Evolutionary conservation across 2,888 invertebrate species (phyloP).

Genomic region (Hemistola chrysoprasaria): DNA sequence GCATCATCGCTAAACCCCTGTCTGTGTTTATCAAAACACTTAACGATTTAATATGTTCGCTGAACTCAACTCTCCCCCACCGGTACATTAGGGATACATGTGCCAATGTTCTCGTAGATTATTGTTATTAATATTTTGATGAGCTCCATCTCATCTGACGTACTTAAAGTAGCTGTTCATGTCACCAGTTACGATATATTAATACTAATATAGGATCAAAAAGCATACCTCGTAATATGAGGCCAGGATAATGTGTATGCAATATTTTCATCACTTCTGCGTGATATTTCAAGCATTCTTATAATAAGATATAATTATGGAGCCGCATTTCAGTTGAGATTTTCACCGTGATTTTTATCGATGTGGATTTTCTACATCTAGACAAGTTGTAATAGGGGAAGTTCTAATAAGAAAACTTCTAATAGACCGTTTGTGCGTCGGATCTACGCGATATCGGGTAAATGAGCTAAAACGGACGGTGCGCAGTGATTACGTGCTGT

Average conservation of each 20-base stretch:
- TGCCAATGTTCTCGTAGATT: constrained; percentile 53
- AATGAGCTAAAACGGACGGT: constrained; percentile 58
- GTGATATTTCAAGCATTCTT: too few species aligned
- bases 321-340: constrained; percentile 26
- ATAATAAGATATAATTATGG: neutral
- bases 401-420: constrained; percentile 81
- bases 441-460: constrained; percentile 64
- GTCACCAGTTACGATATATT: constrained; percentile 28
- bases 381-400: constrained; percentile 70
- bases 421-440: constrained; percentile 71
- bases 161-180: constrained; percentile 5
- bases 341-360: constrained; percentile 58
- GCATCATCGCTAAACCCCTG: constrained; percentile 69
- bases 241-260: too few species aligned
- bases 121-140: constrained; percentile 40
- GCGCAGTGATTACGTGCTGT: constrained; percentile 47
- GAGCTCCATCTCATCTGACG: constrained; percentile 16
- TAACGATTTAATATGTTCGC: constrained; percentile 79
- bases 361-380: constrained; percentile 56
- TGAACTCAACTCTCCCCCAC: constrained; percentile 57
- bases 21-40: constrained; percentile 81
- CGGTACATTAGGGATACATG: constrained; percentile 49
- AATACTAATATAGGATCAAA: constrained; percentile 22
- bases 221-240: too few species aligned
- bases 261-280: too few species aligned